phyloP scores from a whole-genome alignment of 2,797 vertebrate genomes.

The Rhyacichthys aspro region DNA sequence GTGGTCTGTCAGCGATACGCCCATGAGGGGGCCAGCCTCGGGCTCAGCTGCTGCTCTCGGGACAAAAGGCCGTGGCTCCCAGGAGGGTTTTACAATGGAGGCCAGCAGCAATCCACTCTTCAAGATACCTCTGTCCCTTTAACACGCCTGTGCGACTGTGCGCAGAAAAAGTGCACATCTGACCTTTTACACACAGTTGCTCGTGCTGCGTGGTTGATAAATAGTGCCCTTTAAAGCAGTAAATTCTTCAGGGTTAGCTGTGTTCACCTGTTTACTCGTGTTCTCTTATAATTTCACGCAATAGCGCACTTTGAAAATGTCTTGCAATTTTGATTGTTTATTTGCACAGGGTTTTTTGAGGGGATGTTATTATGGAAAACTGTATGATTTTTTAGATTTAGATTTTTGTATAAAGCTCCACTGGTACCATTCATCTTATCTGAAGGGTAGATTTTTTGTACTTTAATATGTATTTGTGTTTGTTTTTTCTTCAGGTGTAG shows the following conservation, averaged over 20 bases:
- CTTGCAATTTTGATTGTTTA: not conserved
- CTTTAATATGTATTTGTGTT: not conserved
- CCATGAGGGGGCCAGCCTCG: constrained; percentile 84
- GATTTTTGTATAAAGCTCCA: too few species aligned
- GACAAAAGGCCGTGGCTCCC: constrained; percentile 92
- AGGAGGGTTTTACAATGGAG: constrained; percentile 93
- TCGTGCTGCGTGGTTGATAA: constrained; percentile 35
- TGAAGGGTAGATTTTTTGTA: too few species aligned
- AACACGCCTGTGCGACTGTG: constrained; percentile 70
- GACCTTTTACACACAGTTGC: constrained; percentile 53
- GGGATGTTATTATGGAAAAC: too few species aligned
- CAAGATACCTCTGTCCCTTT: constrained; percentile 89
- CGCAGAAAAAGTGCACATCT: constrained; percentile 41
- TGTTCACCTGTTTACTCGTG: constrained; percentile 1
- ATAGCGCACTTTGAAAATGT: too few species aligned
- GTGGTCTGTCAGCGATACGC: constrained; percentile 96
- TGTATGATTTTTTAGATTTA: too few species aligned
- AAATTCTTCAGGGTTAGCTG: constrained; percentile 13
- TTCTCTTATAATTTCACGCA: not conserved
- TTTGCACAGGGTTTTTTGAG: not conserved
- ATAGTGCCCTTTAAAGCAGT: constrained; percentile 24
- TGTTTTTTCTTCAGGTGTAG: constrained; percentile 81
- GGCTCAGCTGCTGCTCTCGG: constrained; percentile 91
- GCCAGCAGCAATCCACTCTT: constrained; percentile 99
- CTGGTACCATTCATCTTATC: too few species aligned